A percentile compares a stretch with the other conserved stretches of the same genome.
Conservation (phyloP, 1,140 invertebrate genomes). For the Habropoda laboriosa region DNA sequence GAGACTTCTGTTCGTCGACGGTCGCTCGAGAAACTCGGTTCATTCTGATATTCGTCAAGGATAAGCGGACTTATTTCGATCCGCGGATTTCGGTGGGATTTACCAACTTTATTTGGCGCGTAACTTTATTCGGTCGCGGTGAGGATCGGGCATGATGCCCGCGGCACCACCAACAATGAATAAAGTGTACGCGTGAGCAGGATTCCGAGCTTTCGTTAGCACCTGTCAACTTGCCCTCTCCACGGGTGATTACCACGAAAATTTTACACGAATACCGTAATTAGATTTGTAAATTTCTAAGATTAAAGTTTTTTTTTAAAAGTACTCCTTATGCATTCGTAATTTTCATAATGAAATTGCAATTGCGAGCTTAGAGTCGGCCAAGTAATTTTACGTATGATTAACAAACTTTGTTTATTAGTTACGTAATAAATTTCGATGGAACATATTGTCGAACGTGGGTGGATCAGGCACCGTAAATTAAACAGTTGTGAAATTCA, state of each 20-base stretch:
- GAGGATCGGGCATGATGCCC: not conserved
- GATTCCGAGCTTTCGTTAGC: not conserved
- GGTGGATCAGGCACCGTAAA: not conserved
- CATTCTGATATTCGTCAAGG: slow-evolving; percentile 51
- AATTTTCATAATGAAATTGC: not conserved
- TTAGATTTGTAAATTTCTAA: not conserved
- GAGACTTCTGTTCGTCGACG: slow-evolving; percentile 2
- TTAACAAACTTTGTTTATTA: not conserved
- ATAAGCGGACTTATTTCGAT: slow-evolving; percentile 47
- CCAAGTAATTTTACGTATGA: not conserved
- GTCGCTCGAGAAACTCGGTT: slow-evolving; percentile 25
- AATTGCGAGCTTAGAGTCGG: no score
- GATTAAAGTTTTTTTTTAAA: not conserved
- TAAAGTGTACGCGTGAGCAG: not conserved
- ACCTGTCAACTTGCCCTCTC: no score
- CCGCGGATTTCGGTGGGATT: slow-evolving; percentile 21
- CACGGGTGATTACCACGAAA: not conserved
- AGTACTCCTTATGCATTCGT: not conserved
- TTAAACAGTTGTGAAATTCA: not conserved
- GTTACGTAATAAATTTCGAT: slow-evolving; percentile 7
- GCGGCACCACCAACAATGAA: not conserved
- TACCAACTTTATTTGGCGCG: slow-evolving; percentile 46
- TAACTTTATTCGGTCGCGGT: not conserved
- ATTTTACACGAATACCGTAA: not conserved
- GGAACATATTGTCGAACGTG: slow-evolving; percentile 10